A percentile compares a stretch with the other conserved stretches of the same genome.
Evolutionary conservation across 2,888 invertebrate genomes (phyloP).

Genomic region (Nemoura dubitans): DNA sequence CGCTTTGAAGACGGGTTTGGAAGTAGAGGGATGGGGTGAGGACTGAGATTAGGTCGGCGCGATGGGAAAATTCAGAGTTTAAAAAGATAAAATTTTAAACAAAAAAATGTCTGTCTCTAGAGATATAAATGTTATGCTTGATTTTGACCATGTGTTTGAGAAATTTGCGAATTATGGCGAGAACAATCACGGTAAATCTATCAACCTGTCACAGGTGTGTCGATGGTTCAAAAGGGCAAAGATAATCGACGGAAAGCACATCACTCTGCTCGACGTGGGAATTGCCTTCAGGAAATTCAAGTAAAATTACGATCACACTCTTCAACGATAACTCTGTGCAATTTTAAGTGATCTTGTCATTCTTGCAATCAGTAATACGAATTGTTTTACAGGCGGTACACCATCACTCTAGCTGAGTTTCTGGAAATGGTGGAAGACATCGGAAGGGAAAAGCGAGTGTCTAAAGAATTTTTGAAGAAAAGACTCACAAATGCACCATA

Average conservation of each 20-base stretch:
- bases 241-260: slow-evolving; percentile 60
- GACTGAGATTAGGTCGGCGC: no score
- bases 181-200: slow-evolving; percentile 58
- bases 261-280: slow-evolving; percentile 62
- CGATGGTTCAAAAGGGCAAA: slow-evolving; percentile 63
- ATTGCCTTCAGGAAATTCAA: slow-evolving; percentile 62
- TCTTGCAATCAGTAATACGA: no score
- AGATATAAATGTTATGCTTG: not conserved
- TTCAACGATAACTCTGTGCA: no score
- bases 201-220: slow-evolving; percentile 61
- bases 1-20: not conserved
- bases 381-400: not conserved
- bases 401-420: not conserved
- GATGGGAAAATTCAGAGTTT: not conserved
- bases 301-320: slow-evolving; percentile 52
- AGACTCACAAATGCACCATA: not conserved
- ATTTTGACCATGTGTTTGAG: slow-evolving; percentile 52
- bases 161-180: slow-evolving; percentile 61
- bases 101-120: not conserved
- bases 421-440: not conserved
- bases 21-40: not conserved
- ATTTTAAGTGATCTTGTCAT: no score
- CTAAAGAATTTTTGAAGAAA: not conserved
- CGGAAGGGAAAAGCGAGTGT: not conserved
- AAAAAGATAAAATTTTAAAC: no score